These are phyloP conservation scores for Lycorma delicatula DNA, from an alignment of 1,140 invertebrate species.

Conservation along the genomic window DNA sequence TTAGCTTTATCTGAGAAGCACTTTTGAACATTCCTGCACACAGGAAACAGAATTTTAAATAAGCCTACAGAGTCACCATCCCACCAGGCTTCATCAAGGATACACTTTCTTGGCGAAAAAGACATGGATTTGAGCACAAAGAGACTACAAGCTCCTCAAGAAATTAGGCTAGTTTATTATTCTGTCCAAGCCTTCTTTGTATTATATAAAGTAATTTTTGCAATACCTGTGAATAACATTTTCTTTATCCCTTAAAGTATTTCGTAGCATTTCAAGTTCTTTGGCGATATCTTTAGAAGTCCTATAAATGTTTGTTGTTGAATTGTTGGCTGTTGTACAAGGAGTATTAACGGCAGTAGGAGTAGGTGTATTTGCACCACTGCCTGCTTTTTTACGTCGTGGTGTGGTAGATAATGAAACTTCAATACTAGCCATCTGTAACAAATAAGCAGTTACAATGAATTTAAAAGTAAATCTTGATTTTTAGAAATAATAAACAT, in stretches of 20 bases:
- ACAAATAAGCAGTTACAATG: constrained; percentile 15
- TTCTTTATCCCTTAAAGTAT: constrained; percentile 68
- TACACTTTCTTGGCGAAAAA: too few species aligned
- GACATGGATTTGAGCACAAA: too few species aligned
- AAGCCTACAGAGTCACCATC: too few species aligned
- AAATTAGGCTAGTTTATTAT: too few species aligned
- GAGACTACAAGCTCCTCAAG: too few species aligned
- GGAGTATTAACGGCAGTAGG: constrained; percentile 26
- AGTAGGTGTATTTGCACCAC: constrained; percentile 21
- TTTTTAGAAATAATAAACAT: background rate
- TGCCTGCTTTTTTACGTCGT: constrained; percentile 41
- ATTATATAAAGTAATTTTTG: too few species aligned
- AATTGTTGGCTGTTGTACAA: constrained; percentile 7
- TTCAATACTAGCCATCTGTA: constrained; percentile 77
- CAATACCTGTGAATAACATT: constrained; percentile 62
- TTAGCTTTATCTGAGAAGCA: too few species aligned
- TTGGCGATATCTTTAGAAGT: constrained; percentile 38
- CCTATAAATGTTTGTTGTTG: constrained; percentile 13
- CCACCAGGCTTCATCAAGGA: too few species aligned
- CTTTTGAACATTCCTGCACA: too few species aligned
- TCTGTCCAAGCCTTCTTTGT: too few species aligned
- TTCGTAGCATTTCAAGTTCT: constrained; percentile 59
- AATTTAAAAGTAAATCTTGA: background rate
- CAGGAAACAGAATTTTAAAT: too few species aligned
- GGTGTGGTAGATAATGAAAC: constrained; percentile 60